These are phyloP conservation scores for Sapajus apella DNA, from an alignment of 2,113 vertebrate genomes.

Conservation along the genomic window DNA sequence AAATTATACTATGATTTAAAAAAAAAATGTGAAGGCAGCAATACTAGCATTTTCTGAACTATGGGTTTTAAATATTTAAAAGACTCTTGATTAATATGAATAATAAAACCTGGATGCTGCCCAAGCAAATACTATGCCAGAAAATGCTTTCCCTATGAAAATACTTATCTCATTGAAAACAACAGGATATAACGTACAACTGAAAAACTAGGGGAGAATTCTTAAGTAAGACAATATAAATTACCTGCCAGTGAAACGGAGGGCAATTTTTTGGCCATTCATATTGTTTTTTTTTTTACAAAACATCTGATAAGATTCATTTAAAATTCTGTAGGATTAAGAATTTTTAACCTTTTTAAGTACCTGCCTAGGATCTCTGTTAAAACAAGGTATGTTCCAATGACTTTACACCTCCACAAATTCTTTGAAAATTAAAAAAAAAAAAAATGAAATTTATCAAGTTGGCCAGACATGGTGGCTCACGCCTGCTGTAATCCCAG, in stretches of 20 bases:
- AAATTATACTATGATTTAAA: conserved; percentile 58
- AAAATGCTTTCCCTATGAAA: conserved; percentile 68
- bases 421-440: conserved; percentile 54
- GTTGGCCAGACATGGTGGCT: too few relatives aligned
- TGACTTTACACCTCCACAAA: conserved; percentile 58
- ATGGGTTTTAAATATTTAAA: conserved; percentile 53
- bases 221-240: conserved; percentile 69
- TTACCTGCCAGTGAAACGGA: conserved; percentile 50
- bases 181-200: not conserved
- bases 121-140: conserved; percentile 55
- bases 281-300: conserved; percentile 34
- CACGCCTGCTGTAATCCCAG: too few relatives aligned
- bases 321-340: conserved; percentile 61
- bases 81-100: conserved; percentile 57
- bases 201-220: conserved; percentile 62
- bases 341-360: conserved; percentile 29
- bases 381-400: conserved; percentile 60
- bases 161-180: conserved; percentile 60
- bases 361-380: conserved; percentile 31
- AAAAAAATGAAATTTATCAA: conserved; percentile 9
- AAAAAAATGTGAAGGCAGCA: conserved; percentile 65
- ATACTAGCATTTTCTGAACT: conserved; percentile 61
- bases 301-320: conserved; percentile 48
- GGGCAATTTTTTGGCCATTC: conserved; percentile 62
- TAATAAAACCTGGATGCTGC: conserved; percentile 58